phyloP scores from a whole-genome alignment of 2,113 vertebrate genomes.

The Eira barbara region DNA sequence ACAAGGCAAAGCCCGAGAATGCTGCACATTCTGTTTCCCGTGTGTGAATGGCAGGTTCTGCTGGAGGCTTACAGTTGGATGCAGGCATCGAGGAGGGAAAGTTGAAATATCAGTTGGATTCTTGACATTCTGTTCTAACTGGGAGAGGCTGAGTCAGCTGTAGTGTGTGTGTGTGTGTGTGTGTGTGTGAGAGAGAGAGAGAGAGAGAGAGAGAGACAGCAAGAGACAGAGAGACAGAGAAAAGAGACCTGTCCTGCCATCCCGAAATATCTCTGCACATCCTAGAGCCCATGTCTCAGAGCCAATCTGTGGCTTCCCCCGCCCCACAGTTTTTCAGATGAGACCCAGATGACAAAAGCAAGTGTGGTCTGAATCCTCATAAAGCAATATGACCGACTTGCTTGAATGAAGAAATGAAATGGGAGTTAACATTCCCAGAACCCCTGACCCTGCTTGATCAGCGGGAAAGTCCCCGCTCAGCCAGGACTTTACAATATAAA shows the following conservation, averaged over 20 bases:
- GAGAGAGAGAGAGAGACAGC: background rate
- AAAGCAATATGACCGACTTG: background rate
- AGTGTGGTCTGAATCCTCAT: background rate
- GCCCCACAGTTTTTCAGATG: background rate
- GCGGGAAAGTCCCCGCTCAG: background rate
- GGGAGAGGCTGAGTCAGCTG: background rate
- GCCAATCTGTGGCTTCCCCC: background rate
- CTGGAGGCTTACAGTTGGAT: background rate
- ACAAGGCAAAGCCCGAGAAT: fast-evolving
- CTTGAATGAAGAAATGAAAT: background rate
- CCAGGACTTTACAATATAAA: background rate
- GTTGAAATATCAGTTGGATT: background rate
- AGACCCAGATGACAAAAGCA: background rate
- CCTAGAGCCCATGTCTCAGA: background rate
- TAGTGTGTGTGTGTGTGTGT: background rate
- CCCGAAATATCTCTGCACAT: background rate
- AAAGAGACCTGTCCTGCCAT: background rate
- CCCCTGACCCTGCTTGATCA: background rate
- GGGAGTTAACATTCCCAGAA: background rate
- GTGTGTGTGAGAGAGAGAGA: background rate
- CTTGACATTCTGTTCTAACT: background rate
- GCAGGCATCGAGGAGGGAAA: background rate
- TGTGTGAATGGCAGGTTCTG: background rate
- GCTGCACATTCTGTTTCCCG: background rate
- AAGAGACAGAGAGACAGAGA: background rate